Percentiles rank a stretch among this genome's conserved stretches.
These are phyloP conservation scores for Thymallus thymallus DNA, from an alignment of 2,113 vertebrate genomes.

Conservation along the genomic window DNA sequence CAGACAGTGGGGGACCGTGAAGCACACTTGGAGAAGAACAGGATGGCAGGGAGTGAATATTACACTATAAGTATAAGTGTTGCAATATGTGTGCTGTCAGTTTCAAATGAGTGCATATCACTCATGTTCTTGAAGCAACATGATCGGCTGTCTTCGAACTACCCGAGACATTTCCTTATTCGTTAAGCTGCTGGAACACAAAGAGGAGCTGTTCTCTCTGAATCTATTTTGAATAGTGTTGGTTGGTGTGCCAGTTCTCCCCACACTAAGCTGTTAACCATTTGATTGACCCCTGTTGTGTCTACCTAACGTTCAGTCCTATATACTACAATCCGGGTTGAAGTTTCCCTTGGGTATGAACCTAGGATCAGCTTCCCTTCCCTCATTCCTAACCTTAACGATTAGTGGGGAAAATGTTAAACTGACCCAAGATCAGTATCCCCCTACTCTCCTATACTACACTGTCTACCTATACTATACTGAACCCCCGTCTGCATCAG, in stretches of 20 bases:
- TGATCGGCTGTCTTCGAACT: not conserved
- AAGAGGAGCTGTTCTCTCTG: conserved; percentile 18
- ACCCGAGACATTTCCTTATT: conserved; percentile 15
- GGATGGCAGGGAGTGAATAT: conserved; percentile 26
- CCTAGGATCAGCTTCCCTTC: no score
- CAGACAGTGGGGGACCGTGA: conserved; percentile 4
- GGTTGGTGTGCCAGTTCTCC: conserved; percentile 42
- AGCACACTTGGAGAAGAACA: not conserved
- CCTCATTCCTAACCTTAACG: no score
- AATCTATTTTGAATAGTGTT: conserved; percentile 37
- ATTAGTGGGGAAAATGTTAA: no score
- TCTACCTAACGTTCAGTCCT: not conserved
- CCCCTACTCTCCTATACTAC: no score
- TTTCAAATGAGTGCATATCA: not conserved
- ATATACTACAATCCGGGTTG: no score
- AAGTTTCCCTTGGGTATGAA: no score
- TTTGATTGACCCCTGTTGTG: not conserved
- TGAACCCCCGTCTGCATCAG: no score
- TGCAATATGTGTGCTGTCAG: conserved; percentile 23
- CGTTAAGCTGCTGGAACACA: conserved; percentile 18
- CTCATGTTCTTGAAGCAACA: not conserved
- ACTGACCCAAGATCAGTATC: no score
- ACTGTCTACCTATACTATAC: no score
- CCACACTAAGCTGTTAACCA: conserved; percentile 32
- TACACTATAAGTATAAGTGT: conserved; percentile 31